Conservation (phyloP, 1,140 invertebrate species). For the Homalodisca vitripennis region DNA sequence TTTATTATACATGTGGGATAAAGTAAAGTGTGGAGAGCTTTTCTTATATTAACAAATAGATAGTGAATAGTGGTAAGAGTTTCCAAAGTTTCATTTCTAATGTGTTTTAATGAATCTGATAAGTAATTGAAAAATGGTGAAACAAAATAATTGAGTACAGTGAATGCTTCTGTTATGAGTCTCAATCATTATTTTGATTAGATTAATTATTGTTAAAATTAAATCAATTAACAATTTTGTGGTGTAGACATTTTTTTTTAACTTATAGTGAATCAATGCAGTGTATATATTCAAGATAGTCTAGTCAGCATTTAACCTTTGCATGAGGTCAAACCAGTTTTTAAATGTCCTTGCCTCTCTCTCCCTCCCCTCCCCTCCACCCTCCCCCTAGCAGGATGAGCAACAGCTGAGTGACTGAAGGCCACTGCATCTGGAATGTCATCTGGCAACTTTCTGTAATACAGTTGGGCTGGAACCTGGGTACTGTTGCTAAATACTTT, state of each 20-base stretch:
- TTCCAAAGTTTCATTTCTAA: no score
- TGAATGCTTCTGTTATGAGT: not conserved
- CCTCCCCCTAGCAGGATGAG: no score
- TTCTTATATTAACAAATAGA: no score
- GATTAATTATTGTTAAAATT: not conserved
- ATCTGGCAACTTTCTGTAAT: no score
- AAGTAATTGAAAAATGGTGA: not conserved
- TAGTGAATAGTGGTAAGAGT: no score
- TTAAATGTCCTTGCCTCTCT: no score
- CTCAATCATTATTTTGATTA: not conserved
- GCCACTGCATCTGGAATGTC: not conserved
- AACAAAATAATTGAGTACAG: not conserved
- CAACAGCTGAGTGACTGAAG: not conserved
- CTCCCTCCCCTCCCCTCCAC: no score
- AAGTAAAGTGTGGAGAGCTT: no score
- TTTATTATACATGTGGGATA: no score
- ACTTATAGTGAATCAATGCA: not conserved
- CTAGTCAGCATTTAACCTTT: not conserved
- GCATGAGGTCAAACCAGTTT: slow-evolving; percentile 2
- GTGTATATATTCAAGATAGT: not conserved
- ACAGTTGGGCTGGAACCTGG: not conserved
- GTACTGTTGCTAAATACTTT: not conserved
- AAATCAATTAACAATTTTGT: not conserved
- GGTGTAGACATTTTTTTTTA: not conserved
- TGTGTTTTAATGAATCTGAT: no score